Conservation (phyloP, 2,888 invertebrate species). For the Mimachlamys varia region DNA sequence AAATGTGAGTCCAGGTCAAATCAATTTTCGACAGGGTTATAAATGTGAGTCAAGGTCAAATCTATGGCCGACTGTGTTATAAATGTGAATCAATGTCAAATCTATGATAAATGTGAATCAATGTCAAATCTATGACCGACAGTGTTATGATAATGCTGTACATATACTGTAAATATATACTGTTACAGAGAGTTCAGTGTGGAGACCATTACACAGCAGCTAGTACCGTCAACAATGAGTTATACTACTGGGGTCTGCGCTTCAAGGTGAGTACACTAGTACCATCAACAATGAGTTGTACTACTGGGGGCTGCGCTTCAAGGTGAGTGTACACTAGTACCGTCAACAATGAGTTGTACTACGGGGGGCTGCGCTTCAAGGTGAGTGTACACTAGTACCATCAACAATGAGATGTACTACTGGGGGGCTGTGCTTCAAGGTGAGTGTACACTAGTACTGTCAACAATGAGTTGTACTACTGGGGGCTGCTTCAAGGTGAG, state of each 20-base stretch:
- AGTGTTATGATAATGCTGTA: constrained; percentile 79
- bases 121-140: background rate
- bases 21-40: constrained; percentile 59
- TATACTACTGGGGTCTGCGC: constrained; percentile 87
- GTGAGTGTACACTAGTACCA: no score
- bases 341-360: no score
- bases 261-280: constrained; percentile 60
- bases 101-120: background rate
- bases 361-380: no score
- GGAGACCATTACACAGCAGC: constrained; percentile 87
- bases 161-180: no score
- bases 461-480: no score
- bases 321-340: no score
- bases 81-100: constrained; percentile 67
- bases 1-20: constrained; percentile 68
- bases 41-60: constrained; percentile 68
- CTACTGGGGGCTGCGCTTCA: no score
- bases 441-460: no score
- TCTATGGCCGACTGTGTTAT: constrained; percentile 59
- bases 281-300: no score
- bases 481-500: no score
- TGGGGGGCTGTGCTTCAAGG: no score
- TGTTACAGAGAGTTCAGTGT: constrained; percentile 85
- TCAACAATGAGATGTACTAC: no score
- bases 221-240: constrained; percentile 86